phyloP scores from a whole-genome alignment of 2,888 invertebrate species.

The Thereva unica region DNA sequence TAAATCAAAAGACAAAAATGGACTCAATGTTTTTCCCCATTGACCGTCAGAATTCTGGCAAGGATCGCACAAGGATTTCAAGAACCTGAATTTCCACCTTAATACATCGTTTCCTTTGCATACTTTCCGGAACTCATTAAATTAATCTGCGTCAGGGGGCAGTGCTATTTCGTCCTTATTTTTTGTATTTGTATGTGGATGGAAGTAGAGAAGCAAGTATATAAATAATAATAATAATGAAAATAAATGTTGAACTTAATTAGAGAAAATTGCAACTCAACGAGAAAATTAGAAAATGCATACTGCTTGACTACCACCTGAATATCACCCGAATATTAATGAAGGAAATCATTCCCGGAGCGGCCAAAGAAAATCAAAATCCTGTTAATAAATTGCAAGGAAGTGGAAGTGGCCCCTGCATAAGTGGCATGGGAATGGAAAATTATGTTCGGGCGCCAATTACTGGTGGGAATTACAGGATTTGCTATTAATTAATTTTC shows the following conservation, averaged over 20 bases:
- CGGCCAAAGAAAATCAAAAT: too few relatives aligned
- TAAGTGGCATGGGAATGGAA: neutral
- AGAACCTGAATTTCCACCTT: conserved; percentile 29
- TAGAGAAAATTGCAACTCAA: conserved; percentile 27
- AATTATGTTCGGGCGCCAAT: neutral
- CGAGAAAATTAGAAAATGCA: conserved; percentile 8
- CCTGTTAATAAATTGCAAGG: neutral
- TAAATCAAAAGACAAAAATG: conserved; percentile 13
- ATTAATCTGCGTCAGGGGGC: conserved; percentile 42
- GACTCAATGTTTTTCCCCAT: neutral
- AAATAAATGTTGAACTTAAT: conserved; percentile 20
- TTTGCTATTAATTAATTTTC: conserved; percentile 14
- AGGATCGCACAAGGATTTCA: conserved; percentile 5
- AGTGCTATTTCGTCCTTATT: conserved; percentile 1
- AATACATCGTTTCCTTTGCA: conserved; percentile 19
- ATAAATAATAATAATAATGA: neutral
- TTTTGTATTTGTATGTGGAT: too few relatives aligned
- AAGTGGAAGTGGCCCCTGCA: neutral
- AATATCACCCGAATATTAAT: too few relatives aligned
- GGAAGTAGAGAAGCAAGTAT: neutral
- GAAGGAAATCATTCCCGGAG: too few relatives aligned
- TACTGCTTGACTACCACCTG: too few relatives aligned
- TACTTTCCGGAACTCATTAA: conserved; percentile 39
- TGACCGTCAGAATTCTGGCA: neutral
- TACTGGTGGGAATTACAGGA: neutral